Conservation (phyloP, 2,888 invertebrate species). For the Aleiodes leptofemur region DNA sequence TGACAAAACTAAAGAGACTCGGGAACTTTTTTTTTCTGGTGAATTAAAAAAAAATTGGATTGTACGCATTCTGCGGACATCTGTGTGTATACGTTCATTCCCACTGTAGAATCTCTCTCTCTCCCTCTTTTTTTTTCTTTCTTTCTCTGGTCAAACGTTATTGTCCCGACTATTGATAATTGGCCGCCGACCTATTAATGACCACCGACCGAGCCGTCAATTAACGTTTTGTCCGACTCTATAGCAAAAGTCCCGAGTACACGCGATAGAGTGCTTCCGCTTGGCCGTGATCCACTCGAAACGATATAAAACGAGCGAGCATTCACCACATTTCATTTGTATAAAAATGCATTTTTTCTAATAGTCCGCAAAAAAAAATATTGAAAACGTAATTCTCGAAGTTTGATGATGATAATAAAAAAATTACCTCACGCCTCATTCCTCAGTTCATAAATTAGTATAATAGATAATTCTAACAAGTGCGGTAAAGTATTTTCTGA, state of each 20-base stretch:
- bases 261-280: conserved; percentile 60
- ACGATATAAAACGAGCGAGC: conserved; percentile 36
- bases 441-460: too few relatives aligned
- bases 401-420: not conserved
- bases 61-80: not conserved
- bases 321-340: conserved; percentile 8
- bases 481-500: too few relatives aligned
- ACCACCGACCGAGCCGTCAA: conserved; percentile 38
- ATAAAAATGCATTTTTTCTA: not conserved
- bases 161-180: conserved; percentile 41
- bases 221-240: conserved; percentile 48
- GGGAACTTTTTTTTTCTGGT: not conserved
- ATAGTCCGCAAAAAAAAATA: conserved; percentile 25
- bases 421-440: not conserved
- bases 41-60: conserved; percentile 27
- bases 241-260: conserved; percentile 25
- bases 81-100: conserved; percentile 48
- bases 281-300: conserved; percentile 60
- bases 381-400: conserved; percentile 36
- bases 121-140: conserved; percentile 30
- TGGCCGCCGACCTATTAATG: conserved; percentile 36
- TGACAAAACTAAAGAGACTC: not conserved
- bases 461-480: too few relatives aligned
- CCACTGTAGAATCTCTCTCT: conserved; percentile 33
- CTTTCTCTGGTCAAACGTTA: conserved; percentile 30